These are phyloP conservation scores for Hemiscyllium ocellatum DNA, from an alignment of 2,113 vertebrate genomes.

Conservation along the genomic window DNA sequence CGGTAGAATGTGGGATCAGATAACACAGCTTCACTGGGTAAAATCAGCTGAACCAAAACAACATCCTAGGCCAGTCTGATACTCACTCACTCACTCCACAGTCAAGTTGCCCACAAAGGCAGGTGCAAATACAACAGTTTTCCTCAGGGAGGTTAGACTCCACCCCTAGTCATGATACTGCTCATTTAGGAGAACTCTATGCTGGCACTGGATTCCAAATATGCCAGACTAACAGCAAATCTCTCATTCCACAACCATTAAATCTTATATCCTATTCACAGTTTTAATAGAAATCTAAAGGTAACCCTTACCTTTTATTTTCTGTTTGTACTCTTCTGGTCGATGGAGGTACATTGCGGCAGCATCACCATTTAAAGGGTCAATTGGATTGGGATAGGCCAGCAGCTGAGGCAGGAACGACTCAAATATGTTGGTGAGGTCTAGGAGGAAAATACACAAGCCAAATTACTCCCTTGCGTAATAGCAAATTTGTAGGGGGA, in stretches of 20 bases:
- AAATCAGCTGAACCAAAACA: background rate
- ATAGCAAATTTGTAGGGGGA: background rate
- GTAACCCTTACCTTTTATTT: constrained; percentile 84
- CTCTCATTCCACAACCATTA: background rate
- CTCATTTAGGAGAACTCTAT: background rate
- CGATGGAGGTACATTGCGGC: constrained; percentile 98
- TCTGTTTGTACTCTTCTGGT: constrained; percentile 98
- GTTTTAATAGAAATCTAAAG: background rate
- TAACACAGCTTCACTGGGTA: background rate
- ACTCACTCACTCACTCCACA: no score
- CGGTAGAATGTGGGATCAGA: background rate
- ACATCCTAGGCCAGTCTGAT: no score
- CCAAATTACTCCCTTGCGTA: background rate
- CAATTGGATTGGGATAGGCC: constrained; percentile 96
- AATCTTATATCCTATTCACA: background rate
- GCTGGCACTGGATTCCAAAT: background rate
- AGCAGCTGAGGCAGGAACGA: constrained; percentile 97
- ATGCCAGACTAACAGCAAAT: background rate
- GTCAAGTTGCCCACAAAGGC: background rate
- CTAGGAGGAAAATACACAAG: constrained; percentile 53
- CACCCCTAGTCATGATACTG: background rate
- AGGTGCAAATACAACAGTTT: background rate
- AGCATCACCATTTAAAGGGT: constrained; percentile 92
- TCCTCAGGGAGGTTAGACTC: background rate
- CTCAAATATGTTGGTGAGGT: constrained; percentile 99